These are phyloP conservation scores for Piezodorus guildinii DNA, from an alignment of 1,140 invertebrate genomes.

Conservation along the genomic window DNA sequence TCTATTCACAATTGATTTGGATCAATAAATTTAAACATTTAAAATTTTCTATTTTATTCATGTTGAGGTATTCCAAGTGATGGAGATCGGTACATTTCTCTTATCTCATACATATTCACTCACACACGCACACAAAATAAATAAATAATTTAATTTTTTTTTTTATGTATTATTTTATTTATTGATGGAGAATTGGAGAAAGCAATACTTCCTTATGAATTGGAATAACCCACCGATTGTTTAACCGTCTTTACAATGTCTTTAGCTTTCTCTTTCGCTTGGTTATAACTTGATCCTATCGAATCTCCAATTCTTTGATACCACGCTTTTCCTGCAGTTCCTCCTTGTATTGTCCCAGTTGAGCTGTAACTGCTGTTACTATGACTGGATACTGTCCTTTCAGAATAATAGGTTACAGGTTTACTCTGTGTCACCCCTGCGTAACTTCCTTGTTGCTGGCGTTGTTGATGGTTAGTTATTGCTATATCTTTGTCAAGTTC, in stretches of 20 bases:
- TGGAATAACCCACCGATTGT: slow-evolving; percentile 25
- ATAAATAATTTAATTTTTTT: neutral
- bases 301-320: slow-evolving; percentile 35
- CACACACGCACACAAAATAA: neutral
- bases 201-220: neutral
- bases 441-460: neutral
- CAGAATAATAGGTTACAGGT: neutral
- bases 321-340: slow-evolving; percentile 24
- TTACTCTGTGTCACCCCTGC: neutral
- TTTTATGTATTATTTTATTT: neutral
- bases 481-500: slow-evolving; percentile 2
- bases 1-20: too few species aligned
- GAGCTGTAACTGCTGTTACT: neutral
- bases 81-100: neutral
- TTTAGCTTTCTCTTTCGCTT: slow-evolving; percentile 41
- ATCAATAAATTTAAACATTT: too few species aligned
- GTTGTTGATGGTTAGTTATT: neutral
- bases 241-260: slow-evolving; percentile 34
- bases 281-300: slow-evolving; percentile 35
- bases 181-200: neutral
- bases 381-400: neutral
- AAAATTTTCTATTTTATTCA: too few species aligned
- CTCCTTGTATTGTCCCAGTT: neutral
- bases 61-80: too few species aligned
- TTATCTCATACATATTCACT: neutral